Evolutionary conservation across 2,888 invertebrate species (phyloP), one percentile per base, ranked within the genome.

Genomic region (Adelphocoris suturalis): DNA sequence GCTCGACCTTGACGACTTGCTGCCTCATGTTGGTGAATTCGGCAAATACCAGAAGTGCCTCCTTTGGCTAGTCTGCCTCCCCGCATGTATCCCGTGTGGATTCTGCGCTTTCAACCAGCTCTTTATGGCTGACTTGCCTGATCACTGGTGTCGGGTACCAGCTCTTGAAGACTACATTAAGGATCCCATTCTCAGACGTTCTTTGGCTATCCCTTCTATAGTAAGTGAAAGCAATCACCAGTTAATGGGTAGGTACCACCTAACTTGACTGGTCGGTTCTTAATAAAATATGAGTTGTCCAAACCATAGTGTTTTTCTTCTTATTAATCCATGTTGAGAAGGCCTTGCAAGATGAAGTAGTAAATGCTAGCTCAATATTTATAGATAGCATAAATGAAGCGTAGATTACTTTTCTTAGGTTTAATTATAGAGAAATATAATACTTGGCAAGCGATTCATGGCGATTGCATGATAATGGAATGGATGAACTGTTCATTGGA

Each of bases 31-130:
- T 91, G 98, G 98, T 1, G 98, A 98, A 93, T 98, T 98, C 93
- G 98, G 98, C 82, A 95, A 95, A 61, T 98, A 98, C 93, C 98
- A 98, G 93, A 97, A 97, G 93, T 94, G 97, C 87, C 94, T 98
- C 91, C 94, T 97, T 28, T 97, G 97, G 96, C 94, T 98, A 87
- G 96, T 98, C 90, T 97, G 98, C 92, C 94, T 98, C 91, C 97
- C 98, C 19, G 97, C 98, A 3, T 97, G 98, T 92, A 95, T 98
- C 92, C 97, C 98, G 0, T 97, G 98, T 92, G 98, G 97, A 48
- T 98, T 97, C 94, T 97, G 97, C 93, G 98, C 98, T 5, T 98
- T 98, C 94, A 98, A 97, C 94, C 98, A 98, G 94, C 95, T 98
- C 57, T 98, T 98, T 94, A 97, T 98, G 97, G 96, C 97, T 5